phyloP scores from a whole-genome alignment of 2,888 invertebrate species.

The Hemithea aestivaria region DNA sequence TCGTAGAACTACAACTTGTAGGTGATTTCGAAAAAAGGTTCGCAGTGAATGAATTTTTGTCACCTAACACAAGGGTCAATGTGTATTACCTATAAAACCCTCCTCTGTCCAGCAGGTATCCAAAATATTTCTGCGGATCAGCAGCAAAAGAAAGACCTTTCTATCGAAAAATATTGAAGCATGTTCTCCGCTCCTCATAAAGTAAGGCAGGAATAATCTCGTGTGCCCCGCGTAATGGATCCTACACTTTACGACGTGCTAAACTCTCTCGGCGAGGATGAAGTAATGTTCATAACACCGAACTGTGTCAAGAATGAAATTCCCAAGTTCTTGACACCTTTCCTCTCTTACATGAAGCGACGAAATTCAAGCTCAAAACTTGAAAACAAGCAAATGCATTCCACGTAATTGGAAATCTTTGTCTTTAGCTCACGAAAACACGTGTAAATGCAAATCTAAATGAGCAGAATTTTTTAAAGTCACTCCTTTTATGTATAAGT shows the following conservation, averaged over 20 bases:
- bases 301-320: constrained; percentile 56
- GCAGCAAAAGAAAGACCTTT: constrained; percentile 20
- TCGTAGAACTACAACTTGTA: too few relatives aligned
- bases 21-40: too few relatives aligned
- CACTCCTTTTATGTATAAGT: constrained; percentile 25
- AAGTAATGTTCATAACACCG: constrained; percentile 60
- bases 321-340: constrained; percentile 51
- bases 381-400: constrained; percentile 5
- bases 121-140: constrained; percentile 14
- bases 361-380: constrained; percentile 22
- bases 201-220: constrained; percentile 46
- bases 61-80: too few relatives aligned
- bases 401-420: constrained; percentile 14
- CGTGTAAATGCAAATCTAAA: not conserved
- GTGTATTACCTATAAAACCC: too few relatives aligned
- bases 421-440: constrained; percentile 1
- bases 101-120: not conserved
- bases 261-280: constrained; percentile 53
- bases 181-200: constrained; percentile 38
- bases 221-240: constrained; percentile 54
- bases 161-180: constrained; percentile 39
- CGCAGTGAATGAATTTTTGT: too few relatives aligned
- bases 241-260: constrained; percentile 66
- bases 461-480: constrained; percentile 4
- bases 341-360: constrained; percentile 31